phyloP scores from a whole-genome alignment of 92 coral and sea anemone species.

The Palythoa grandiflora region DNA sequence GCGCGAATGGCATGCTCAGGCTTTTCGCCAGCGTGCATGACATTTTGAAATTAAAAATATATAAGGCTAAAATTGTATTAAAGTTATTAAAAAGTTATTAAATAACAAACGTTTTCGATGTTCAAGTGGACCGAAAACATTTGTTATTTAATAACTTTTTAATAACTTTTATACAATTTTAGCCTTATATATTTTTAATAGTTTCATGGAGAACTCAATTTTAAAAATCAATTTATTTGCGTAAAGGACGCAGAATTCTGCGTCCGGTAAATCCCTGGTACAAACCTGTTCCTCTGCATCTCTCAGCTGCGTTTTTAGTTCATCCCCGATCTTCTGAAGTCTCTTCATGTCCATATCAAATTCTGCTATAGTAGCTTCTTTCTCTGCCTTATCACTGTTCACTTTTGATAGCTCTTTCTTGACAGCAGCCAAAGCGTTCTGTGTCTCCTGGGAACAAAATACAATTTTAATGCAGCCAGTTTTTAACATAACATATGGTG shows the following conservation, averaged over 20 bases:
- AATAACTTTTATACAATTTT: too few relatives aligned
- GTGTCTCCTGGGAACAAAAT: conserved; percentile 73
- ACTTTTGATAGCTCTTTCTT: conserved; percentile 80
- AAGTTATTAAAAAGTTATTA: too few relatives aligned
- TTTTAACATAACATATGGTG: background rate
- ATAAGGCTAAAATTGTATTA: too few relatives aligned
- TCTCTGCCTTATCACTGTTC: conserved; percentile 84
- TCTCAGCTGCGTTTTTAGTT: conserved; percentile 65
- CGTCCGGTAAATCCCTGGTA: background rate
- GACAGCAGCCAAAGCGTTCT: conserved; percentile 59
- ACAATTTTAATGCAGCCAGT: background rate
- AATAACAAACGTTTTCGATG: too few relatives aligned
- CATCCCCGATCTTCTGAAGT: conserved; percentile 71
- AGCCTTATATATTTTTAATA: too few relatives aligned
- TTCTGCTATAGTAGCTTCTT: conserved; percentile 84
- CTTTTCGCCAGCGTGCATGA: too few relatives aligned
- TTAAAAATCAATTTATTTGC: background rate
- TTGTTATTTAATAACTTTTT: too few relatives aligned
- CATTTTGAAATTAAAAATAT: too few relatives aligned
- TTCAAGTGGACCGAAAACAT: too few relatives aligned
- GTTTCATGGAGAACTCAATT: background rate
- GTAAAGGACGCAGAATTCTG: too few relatives aligned
- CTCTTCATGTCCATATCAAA: conserved; percentile 80
- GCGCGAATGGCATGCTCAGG: too few relatives aligned
- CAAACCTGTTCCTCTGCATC: conserved; percentile 84